Evolutionary conservation across 2,888 invertebrate species (phyloP), one percentile per base, ranked within the genome.

Genomic region (Amblyjoppa proteus): DNA sequence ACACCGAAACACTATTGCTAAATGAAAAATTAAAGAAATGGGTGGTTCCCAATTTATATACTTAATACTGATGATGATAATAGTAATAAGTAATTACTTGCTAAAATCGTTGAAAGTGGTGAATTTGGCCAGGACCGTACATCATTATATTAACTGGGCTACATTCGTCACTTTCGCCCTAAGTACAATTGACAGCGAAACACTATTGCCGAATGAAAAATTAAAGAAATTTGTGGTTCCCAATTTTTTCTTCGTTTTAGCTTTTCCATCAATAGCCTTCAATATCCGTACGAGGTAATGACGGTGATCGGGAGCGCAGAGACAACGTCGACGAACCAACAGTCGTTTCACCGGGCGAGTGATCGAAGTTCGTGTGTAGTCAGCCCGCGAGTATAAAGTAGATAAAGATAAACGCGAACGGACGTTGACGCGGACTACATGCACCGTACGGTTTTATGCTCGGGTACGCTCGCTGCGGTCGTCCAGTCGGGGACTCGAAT

Each of bases 311-410:
- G n/a, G 31, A 64, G 11, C 9, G 11, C 2, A 41, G 41, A 41
- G 3, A 11, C 11, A 41, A 64, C 34, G 16, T 28, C 6, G 16
- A 34, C 16, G 34, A 25, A 13, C 6, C 34, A 38, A 58, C n/a
- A 11, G 73, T 78, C 73, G 68, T 74, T 45, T 28, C 53, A 53
- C 2, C 38, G 6, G 64, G 25, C 11, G 66, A 73, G 78, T 74
- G 58, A 51, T 68, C 61, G 45, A 34, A 34, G 41, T 45, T 5
- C 56, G 49, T 51, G 73, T 49, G 49, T 25, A 58, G 49, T 78
- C 78, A 83, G 83, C 68, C 45, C 73, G 9, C 68, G 38, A 64
- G 61, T 56, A 69, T 83, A 38, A 53, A 79, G 83, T 69, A 45
- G 77, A 31, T 56, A 70, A 82, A 74, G 38, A 51, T 41, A 58